Base-by-base conservation (phyloP, 2,113 vertebrate genomes). In the Uropsilus gracilis region DNA sequence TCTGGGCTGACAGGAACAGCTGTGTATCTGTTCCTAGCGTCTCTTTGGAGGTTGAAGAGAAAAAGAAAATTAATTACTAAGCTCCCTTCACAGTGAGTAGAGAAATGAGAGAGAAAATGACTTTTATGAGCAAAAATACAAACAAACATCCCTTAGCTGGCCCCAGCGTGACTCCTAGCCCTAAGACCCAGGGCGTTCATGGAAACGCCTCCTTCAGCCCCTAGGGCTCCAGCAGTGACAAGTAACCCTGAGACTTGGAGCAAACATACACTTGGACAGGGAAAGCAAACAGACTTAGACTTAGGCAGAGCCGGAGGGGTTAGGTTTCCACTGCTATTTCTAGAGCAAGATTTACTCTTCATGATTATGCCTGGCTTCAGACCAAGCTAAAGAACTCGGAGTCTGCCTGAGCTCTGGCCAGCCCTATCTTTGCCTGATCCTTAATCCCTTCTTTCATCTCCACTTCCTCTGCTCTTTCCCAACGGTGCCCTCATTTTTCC, bases 221-320 rank as follows among this genome's bases (percentile, higher is more conserved):
- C 46, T 2, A 81, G 63, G 48, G 76, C 34, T 59, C 81, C 44
- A 30, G 64, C 72, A 83, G 81, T 0, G 6, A 90, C 93, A 95
- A 96, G 94, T 37, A 93, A 34, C 61, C 42, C 42, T 5, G 12
- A 88, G 75, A n/a, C n/a, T 94, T 68, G 14, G n/a, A 63, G 34
- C 53, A 94, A 94, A 89, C 64, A 83, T 55, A 59, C 39, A 39
- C 42, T 93, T 42, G 39, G 61, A 34, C 57, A 87, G 94, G 81
- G 84, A 96, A 96, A 95, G 96, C 88, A 97, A 96, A 96, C 78
- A 95, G 90, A 84, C n/a, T 93, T 91, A 73, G 59, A 66, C 87
- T 96, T 81, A 75, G 6, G 16, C 50, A 8, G 53, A 92, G 55
- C 89, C 61, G 55, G 48, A 24, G 53, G 64, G 66, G 46, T 97